Evolutionary conservation across 2,888 invertebrate genomes (phyloP).

Genomic region (Cataglyphis albicans): DNA sequence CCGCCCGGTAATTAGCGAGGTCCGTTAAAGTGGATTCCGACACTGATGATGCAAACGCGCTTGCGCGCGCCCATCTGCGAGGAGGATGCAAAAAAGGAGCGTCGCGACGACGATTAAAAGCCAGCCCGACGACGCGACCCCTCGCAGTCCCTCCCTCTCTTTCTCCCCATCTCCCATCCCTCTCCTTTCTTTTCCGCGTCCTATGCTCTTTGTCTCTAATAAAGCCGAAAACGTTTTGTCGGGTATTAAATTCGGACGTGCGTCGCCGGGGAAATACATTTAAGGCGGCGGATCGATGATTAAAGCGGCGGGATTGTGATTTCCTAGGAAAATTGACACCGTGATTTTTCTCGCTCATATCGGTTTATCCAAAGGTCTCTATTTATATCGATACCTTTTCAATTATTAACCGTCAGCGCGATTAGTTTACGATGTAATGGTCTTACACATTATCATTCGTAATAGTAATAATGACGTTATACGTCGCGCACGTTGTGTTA

Average conservation of each 20-base stretch:
- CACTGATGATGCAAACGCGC: conserved; percentile 57
- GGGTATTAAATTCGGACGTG: conserved; percentile 53
- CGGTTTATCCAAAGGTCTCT: background rate
- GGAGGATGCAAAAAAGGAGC: conserved; percentile 65
- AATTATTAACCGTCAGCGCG: conserved; percentile 7
- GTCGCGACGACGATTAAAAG: conserved; percentile 73
- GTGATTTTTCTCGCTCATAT: background rate
- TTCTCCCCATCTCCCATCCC: background rate
- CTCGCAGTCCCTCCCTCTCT: background rate
- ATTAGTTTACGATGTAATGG: background rate
- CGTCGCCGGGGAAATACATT: conserved; percentile 45
- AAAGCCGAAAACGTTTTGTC: conserved; percentile 60
- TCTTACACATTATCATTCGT: background rate
- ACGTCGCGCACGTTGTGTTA: background rate
- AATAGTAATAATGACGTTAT: conserved; percentile 24
- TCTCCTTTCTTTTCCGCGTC: background rate
- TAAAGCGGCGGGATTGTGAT: conserved; percentile 41
- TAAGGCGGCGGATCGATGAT: conserved; percentile 40
- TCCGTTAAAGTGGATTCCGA: conserved; percentile 78
- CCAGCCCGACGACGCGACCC: conserved; percentile 43
- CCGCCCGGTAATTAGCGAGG: conserved; percentile 79
- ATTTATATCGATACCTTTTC: background rate
- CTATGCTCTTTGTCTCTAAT: conserved; percentile 23
- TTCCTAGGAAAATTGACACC: background rate
- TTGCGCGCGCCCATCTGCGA: conserved; percentile 17